Conservation (phyloP, 2,113 vertebrate species). For the Callopanchax toddi region DNA sequence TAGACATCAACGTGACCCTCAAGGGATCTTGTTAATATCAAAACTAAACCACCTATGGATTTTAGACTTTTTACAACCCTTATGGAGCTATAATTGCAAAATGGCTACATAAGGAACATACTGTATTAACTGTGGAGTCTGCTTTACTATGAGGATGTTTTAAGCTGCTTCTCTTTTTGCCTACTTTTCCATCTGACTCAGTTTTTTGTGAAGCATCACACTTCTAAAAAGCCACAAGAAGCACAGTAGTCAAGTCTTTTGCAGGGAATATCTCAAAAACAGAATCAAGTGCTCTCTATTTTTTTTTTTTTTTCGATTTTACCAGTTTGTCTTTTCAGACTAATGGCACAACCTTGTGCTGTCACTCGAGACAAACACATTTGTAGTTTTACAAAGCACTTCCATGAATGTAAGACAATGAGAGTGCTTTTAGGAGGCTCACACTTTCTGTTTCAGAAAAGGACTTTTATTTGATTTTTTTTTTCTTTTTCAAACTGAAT, state of each 20-base stretch:
- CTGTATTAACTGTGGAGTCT: too few relatives aligned
- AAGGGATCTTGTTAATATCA: too few relatives aligned
- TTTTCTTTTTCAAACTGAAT: conserved; percentile 8
- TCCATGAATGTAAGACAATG: neutral
- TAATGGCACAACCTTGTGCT: neutral
- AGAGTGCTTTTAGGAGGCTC: neutral
- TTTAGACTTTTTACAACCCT: too few relatives aligned
- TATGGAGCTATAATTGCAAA: too few relatives aligned
- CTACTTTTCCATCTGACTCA: neutral
- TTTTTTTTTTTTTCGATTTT: neutral
- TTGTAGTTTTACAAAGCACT: neutral
- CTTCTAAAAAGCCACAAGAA: too few relatives aligned
- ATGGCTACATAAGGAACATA: too few relatives aligned
- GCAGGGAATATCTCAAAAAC: too few relatives aligned
- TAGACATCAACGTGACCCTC: too few relatives aligned
- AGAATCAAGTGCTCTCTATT: too few relatives aligned
- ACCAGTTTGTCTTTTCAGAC: neutral
- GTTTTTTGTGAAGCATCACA: neutral
- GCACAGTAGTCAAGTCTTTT: neutral
- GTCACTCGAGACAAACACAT: neutral
- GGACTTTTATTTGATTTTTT: conserved; percentile 10
- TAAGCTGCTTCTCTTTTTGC: too few relatives aligned
- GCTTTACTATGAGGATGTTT: too few relatives aligned
- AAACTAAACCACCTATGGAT: too few relatives aligned
- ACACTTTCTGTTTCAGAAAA: neutral